Evolutionary conservation across 2,797 vertebrate species (phyloP).

Genomic region (Notoglanidium macrostoma): DNA sequence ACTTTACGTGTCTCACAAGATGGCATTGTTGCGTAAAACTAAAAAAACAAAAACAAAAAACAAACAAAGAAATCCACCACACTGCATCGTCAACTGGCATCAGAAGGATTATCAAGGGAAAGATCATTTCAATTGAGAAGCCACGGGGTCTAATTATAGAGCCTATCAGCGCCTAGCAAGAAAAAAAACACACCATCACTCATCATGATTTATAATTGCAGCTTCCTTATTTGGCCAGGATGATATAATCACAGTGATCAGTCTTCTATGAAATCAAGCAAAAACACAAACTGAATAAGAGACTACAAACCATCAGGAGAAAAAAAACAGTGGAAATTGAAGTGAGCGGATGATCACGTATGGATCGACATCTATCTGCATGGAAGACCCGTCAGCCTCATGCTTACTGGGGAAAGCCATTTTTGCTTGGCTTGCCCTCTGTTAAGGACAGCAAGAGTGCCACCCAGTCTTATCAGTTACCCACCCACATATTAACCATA

Average conservation of each 20-base stretch:
- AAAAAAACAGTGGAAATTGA: not conserved
- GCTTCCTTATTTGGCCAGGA: not conserved
- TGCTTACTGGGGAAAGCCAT: not conserved
- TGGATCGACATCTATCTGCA: not conserved
- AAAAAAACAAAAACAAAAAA: not conserved
- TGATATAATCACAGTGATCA: not conserved
- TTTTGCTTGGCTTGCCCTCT: too few species aligned
- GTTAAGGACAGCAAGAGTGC: too few species aligned
- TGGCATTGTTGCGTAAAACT: not conserved
- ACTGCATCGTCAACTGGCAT: not conserved
- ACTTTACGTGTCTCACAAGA: not conserved
- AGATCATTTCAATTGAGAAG: not conserved
- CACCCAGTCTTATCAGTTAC: too few species aligned
- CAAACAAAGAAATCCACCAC: not conserved
- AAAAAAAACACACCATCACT: not conserved
- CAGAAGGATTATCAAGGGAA: not conserved
- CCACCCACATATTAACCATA: too few species aligned
- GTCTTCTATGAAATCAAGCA: not conserved
- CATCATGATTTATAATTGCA: not conserved
- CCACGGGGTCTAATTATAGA: not conserved
- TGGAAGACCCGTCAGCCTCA: not conserved
- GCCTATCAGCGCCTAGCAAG: conserved; percentile 16
- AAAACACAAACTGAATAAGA: not conserved
- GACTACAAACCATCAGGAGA: not conserved
- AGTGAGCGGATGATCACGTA: too few species aligned